Evolutionary conservation across 2,113 vertebrate genomes (phyloP), one percentile per base, ranked within the genome.

Genomic region (Grallaria varia): DNA sequence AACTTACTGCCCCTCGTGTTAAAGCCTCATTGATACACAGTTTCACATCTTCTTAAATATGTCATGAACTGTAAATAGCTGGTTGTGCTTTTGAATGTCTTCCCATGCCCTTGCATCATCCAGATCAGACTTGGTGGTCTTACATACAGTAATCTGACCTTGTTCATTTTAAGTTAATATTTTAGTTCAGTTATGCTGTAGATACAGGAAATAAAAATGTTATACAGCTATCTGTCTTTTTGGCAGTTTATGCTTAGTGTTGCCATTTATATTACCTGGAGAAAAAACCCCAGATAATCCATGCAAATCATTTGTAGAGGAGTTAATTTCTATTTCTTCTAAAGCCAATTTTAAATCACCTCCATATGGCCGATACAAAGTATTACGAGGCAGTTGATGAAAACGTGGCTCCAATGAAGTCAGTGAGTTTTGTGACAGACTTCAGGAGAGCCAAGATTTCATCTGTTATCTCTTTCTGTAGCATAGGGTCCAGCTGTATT

Each of bases 321-420:
- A 85, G 84, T 42, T 96, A 94, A 95, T 90, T 73, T 83, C 63
- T 77, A 62, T 62, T 95, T 96, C 94, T 96, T 97, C 94, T 90
- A 96, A 97, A 95, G 88, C 84, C 28, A 95, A 79, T 89, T 94
- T 93, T 90, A 90, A 96, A 96, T 87, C 20, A 80, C 68, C 44
- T 42, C 62, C 95, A 94, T 88, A 94, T 96, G 96, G 88, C 53
- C 75, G 82, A 94, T 94, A 79, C 35, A 93, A 92, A 92, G 59
- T 60, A 87, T 53, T 90, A 75, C 1, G 4, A 92, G 4, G 66
- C 76, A 92, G 74, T n/a, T 5, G 39, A 92, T 82, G 86, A 94
- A 95, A 96, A 87, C 1, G 0, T 92, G 80, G 86, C 80, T 90
- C 53, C 69, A 84, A 31, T 92, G 90, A 93, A 92, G 80, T 69